phyloP scores from a whole-genome alignment of 2,888 invertebrate genomes.

The Acleris emargana region DNA sequence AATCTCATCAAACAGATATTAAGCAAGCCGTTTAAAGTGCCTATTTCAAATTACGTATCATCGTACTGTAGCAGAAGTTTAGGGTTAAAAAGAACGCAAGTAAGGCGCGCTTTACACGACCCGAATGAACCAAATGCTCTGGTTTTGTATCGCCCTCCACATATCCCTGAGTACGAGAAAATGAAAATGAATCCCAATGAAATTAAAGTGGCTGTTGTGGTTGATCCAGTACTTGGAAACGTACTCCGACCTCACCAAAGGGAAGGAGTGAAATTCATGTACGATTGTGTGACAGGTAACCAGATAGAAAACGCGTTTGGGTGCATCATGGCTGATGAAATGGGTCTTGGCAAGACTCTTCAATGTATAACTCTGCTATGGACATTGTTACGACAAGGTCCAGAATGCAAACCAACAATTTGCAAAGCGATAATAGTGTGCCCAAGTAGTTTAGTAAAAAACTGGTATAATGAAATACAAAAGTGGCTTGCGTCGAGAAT shows the following conservation, averaged over 20 bases:
- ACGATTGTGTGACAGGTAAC: constrained; percentile 97
- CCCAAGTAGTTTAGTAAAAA: constrained; percentile 98
- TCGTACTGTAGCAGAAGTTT: constrained; percentile 89
- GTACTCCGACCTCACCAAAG: constrained; percentile 98
- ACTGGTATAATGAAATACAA: constrained; percentile 99
- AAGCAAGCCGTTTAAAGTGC: constrained; percentile 95
- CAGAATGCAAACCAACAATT: constrained; percentile 94
- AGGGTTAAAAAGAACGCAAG: constrained; percentile 87
- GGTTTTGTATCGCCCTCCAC: constrained; percentile 93
- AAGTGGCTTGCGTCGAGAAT: constrained; percentile 97
- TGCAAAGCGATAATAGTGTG: constrained; percentile 97
- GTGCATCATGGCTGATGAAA: constrained; percentile 99
- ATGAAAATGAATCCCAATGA: constrained; percentile 89
- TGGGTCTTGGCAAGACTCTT: constrained; percentile 98
- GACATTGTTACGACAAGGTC: constrained; percentile 96
- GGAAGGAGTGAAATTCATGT: constrained; percentile 99
- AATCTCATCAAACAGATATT: constrained; percentile 92
- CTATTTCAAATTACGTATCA: constrained; percentile 94
- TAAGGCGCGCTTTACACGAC: constrained; percentile 92
- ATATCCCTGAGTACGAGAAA: constrained; percentile 93
- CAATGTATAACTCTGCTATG: constrained; percentile 98
- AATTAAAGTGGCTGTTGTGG: constrained; percentile 96
- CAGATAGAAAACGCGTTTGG: constrained; percentile 94
- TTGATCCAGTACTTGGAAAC: constrained; percentile 96
- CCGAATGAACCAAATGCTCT: constrained; percentile 96